Evolutionary conservation across 2,888 invertebrate genomes (phyloP), one percentile per base, ranked within the genome.

Genomic region (Clepsis dumicolana): DNA sequence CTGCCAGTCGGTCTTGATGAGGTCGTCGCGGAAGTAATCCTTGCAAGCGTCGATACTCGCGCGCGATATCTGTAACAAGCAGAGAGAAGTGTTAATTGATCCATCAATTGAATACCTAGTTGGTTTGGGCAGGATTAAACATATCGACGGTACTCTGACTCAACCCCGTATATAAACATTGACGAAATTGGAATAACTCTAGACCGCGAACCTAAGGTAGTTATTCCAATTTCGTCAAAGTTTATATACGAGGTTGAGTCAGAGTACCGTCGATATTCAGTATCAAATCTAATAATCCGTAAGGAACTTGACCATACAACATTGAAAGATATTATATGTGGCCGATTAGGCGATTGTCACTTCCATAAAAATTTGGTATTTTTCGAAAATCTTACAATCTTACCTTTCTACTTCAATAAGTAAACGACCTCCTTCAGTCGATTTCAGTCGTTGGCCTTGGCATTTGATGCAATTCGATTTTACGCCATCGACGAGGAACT

Each of bases 11-110:
- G 97, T 96, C 94, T 99, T 99, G 83, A 97, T 94, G 80, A 99
- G 95, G 89, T 99, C 99, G 79, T 99, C 99, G 73, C 99, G 96
- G 96, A 99, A 99, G 94, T 99, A 98, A 80, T 99, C 98, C 93
- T 99, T 99, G 94, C 99, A 99, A 8, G 98, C 99, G 92, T 99
- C 99, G 85, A 99, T 99, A 73, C 99, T 99, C 85, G 99, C 98
- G 65, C 99, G 96, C 62, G 98, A 97, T 83, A 99, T 99, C 98
- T 99, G 96, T 10, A 88, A 89, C 83, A 88, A 87, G 50, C 4
- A 59, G 7, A n/a, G 18, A 4, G 29, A 8, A 14, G 10, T 29
- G 24, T 52, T 52, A 54, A 16, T 8, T 1, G 8, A 18, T 25
- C 14, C 14, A 4, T 27, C n/a, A 48, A 2, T 48, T 18, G 10